Base-by-base conservation (phyloP, 92 coral and sea anemone species). In the Epizoanthus rinbou region DNA sequence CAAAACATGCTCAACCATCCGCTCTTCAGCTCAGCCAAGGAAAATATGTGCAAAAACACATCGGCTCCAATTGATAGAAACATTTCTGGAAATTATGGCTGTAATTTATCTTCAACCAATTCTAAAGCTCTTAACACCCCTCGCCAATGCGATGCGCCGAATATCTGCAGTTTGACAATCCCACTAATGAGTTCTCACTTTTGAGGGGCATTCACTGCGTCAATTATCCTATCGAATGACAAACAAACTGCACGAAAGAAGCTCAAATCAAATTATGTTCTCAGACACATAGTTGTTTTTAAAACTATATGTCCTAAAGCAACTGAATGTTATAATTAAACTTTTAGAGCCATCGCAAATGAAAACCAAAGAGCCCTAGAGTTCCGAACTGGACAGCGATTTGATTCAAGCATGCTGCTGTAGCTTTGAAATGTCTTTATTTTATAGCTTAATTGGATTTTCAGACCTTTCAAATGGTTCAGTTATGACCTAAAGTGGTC, bases 81-180 rank as follows among this genome's bases (percentile, higher is more conserved):
- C 6, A 62, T 54, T 54, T 74, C 50, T 78, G 35, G 25, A 75
- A 63, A 43, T 62, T 33, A n/a, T 58, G n/a, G 21, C n/a, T 19
- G 43, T 11, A 39, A 15, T 1, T 1, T 78, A 47, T n/a, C 33
- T 31, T 57, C 35, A 58, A 6, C 7, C 7, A 33, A 24, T 5
- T 78, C 71, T 19, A 13, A 14, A 41, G 28, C 23, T 21, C 81
- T 31, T 9, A 62, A 3, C 21, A 28, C n/a, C 39, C 35, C 17
- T 63, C 8, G 71, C 82, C 82, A 58, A 78, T 60, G 41, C 45
- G 72, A 60, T 78, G 82, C 63, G 16, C 71, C 57, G 81, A 47
- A 76, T 23, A 76, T 54, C 54, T 39, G 1, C 23, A 35, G 53
- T 9, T 14, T 78, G 82, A 78, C 43, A 76, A 78, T 58, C 8